Base-by-base conservation (phyloP, 2,113 vertebrate genomes). In the Nestor notabilis region DNA sequence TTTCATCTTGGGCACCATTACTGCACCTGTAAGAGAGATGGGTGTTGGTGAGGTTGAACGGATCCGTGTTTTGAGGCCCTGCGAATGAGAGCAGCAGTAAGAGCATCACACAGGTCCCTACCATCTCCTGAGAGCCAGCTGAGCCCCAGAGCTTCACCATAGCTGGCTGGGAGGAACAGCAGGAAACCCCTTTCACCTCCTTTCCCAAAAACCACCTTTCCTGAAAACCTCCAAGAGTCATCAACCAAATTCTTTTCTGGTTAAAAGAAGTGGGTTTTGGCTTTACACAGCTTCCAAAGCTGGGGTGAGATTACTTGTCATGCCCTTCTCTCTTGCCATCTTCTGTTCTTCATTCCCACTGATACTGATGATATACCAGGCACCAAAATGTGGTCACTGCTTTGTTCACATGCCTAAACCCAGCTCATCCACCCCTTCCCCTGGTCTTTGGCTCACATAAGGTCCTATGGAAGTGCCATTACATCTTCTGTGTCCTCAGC, bases 351-450 rank as follows among this genome's bases (percentile, higher is more conserved):
- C n/a, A 19, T 28, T 33, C 27, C 39, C 71, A 35, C 17, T 3
- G n/a, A 16, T 10, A n/a, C 4, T 0, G 0, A 4, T 8, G 66
- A 17, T 46, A 47, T 7, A 2, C 1, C 15, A 41, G 28, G 55
- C 79, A 83, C 44, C 80, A 58, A 53, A 53, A 10, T 0, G 2
- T 1, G 0, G 4, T 27, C n/a, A 1, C 39, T 29, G 50, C 44
- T 70, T 66, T 1, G 2, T 29, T 27, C 3, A 18, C 0, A 1
- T 46, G 24, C 69, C 47, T 21, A 39, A 16, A 49, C 15, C 5
- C 0, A 1, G 31, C 39, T 41, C 72, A 70, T 6, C 80, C 69
- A 28, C 4, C 8, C 9, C 31, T 43, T 52, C 68, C 39, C 53
- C 53, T 44, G 31, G 7, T 0, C 35, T 72, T 58, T 5, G 61